phyloP scores from a whole-genome alignment of 2,888 invertebrate genomes.

The Ceriagrion tenellum region DNA sequence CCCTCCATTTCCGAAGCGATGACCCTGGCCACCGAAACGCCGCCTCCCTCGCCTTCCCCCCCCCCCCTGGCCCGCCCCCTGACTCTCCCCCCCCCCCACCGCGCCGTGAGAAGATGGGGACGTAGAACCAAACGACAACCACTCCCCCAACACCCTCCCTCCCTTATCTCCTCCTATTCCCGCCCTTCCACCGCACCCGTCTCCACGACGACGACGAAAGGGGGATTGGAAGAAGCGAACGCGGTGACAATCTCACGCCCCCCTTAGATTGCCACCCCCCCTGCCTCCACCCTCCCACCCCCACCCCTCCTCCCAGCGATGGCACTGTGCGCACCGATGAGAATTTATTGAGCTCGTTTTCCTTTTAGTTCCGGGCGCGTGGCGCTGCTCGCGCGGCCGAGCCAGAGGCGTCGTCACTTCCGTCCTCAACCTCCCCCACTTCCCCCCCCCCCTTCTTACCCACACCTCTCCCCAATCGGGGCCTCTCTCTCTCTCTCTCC shows the following conservation, averaged over 20 bases:
- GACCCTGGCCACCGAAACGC: too few species aligned
- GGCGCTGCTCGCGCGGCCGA: neutral
- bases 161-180: too few species aligned
- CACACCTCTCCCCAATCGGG: too few species aligned
- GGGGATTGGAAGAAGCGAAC: neutral
- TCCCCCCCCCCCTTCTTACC: too few species aligned
- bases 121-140: neutral
- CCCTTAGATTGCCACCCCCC: too few species aligned
- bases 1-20: too few species aligned
- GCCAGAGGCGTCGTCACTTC: neutral
- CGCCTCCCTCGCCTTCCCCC: neutral
- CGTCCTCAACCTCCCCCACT: too few species aligned
- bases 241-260: neutral
- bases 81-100: neutral
- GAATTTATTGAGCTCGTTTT: neutral
- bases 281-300: too few species aligned
- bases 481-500: too few species aligned
- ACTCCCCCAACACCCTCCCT: neutral
- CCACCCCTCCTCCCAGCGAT: neutral
- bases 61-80: neutral
- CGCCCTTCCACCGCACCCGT: neutral
- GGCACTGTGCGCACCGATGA: neutral
- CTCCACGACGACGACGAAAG: neutral
- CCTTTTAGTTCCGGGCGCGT: neutral
- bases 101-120: neutral